A percentile compares a stretch with the other conserved stretches of the same genome.
Conservation (phyloP, 2,797 vertebrate species). For the Dromococcyx pavoninus region DNA sequence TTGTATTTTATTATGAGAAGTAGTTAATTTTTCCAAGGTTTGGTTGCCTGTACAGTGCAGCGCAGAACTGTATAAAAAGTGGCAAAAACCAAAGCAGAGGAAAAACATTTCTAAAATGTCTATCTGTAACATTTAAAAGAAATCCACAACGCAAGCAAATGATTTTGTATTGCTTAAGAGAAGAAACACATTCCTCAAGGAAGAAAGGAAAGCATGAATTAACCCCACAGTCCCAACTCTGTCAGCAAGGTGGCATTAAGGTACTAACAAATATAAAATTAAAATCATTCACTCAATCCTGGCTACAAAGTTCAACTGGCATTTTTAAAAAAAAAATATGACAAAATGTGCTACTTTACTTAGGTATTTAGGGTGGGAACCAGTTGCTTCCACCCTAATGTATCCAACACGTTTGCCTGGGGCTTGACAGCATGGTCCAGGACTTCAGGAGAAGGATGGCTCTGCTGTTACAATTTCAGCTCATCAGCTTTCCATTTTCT, state of each 20-base stretch:
- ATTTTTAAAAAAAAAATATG: background rate
- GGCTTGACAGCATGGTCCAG: background rate
- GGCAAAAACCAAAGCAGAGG: background rate
- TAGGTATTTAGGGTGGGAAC: background rate
- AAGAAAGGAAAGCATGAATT: background rate
- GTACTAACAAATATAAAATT: background rate
- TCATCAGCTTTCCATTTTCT: background rate
- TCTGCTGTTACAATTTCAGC: background rate
- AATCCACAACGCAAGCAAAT: background rate
- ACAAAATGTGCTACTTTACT: background rate
- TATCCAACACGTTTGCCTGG: background rate
- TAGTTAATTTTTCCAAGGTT: background rate
- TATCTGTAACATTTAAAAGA: background rate
- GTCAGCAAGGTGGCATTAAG: background rate
- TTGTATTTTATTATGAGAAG: background rate
- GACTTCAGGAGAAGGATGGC: background rate
- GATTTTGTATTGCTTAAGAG: background rate
- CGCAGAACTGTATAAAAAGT: background rate
- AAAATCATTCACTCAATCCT: background rate
- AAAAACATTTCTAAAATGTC: background rate
- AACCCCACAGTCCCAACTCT: background rate
- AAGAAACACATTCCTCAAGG: background rate
- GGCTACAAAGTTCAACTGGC: background rate
- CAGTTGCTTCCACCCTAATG: background rate
- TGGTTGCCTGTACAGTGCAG: background rate